Base-by-base conservation (phyloP, 2,888 invertebrate genomes). In the Sussaba pulchella region DNA sequence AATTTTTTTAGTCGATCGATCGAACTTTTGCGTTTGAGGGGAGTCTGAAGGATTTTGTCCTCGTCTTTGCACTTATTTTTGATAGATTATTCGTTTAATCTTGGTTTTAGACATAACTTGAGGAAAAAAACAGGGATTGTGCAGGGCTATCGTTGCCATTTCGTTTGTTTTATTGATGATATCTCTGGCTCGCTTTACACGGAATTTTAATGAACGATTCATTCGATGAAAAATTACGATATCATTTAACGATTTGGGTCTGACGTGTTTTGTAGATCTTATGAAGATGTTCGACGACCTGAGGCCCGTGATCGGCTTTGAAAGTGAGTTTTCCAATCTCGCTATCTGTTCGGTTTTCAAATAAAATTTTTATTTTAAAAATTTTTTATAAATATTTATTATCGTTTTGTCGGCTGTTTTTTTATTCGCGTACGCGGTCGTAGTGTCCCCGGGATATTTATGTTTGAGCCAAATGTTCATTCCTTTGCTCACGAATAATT, bases 201-300 rank as follows among this genome's bases (percentile, higher is more conserved):
- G n/a, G n/a, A n/a, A n/a, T n/a, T n/a, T n/a, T n/a, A n/a, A n/a
- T n/a, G n/a, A n/a, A 52, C 10, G 9, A 6, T 21, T 17, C 47
- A 39, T 31, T 69, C 45, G 39, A 36, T 21, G 10, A 12, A 10
- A 73, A 74, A 73, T 47, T 43, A 69, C 73, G 52, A 69, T 74
- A 52, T 73, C 64, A 19, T 66, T 24, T 73, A 79, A 74, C 61
- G 39, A 64, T 74, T 80, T 70, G 66, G 74, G 74, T 82, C 70
- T 79, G 81, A 72, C 24, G 47, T 84, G 75, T 63, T 84, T 86
- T 87, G 14, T 85, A 91, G 91, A 90, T 82, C 78, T 90, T 82
- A 86, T 89, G 85, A 89, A 88, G 82, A 87, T 89, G 83, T 85
- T 91, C 54, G 85, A 88, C 59, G 87, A 87, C 75, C 79, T 89